Percentiles rank a stretch among this genome's conserved stretches.
phyloP scores from a whole-genome alignment of 2,888 invertebrate genomes.

The Phalera bucephala region DNA sequence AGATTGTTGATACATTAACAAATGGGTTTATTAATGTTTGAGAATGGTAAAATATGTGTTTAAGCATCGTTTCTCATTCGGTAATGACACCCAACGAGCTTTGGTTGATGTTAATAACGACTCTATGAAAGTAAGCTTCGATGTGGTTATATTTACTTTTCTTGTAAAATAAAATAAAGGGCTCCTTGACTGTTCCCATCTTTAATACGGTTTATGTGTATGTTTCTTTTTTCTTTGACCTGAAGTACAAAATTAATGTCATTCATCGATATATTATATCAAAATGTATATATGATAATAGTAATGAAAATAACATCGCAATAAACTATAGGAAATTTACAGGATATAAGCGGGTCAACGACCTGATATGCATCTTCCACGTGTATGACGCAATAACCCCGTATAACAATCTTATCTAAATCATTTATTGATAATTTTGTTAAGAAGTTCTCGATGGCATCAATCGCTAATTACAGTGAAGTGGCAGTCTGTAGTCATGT shows the following conservation, averaged over 20 bases:
- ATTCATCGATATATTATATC: no score
- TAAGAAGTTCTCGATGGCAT: constrained; percentile 21
- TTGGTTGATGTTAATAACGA: no score
- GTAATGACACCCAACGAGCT: no score
- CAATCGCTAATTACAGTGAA: background rate
- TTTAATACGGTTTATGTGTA: no score
- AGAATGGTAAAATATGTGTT: background rate
- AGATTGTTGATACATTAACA: background rate
- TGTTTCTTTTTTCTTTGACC: no score
- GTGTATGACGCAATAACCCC: constrained; percentile 31
- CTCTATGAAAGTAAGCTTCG: no score
- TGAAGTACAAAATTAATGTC: no score
- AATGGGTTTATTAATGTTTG: background rate
- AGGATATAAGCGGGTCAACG: constrained; percentile 29
- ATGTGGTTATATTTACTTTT: no score
- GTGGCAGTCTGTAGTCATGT: constrained; percentile 27
- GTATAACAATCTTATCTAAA: constrained; percentile 41
- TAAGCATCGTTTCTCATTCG: constrained; percentile 2
- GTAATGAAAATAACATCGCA: no score
- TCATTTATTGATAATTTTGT: constrained; percentile 32
- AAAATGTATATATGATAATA: no score
- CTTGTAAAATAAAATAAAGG: no score
- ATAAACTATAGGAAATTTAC: constrained; percentile 8
- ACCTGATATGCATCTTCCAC: constrained; percentile 38
- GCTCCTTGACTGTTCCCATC: no score